phyloP scores from a whole-genome alignment of 1,140 invertebrate species.

The Drosophila varians region DNA sequence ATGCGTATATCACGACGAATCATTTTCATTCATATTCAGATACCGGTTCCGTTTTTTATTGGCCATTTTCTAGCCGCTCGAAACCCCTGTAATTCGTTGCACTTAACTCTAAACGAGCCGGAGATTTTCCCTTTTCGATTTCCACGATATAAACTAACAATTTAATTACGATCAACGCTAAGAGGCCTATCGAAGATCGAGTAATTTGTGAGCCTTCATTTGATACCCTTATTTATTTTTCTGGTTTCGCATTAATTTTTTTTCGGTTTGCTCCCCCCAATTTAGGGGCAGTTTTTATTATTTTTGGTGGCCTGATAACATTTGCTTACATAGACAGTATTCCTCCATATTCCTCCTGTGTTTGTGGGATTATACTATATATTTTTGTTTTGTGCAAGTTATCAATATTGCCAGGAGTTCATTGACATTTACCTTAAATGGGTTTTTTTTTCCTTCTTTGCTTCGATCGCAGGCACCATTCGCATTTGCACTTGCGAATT shows the following conservation, averaged over 20 bases:
- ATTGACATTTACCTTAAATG: conserved; percentile 40
- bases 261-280: background rate
- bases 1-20: conserved; percentile 29
- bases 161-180: background rate
- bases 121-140: background rate
- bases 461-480: background rate
- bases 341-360: background rate
- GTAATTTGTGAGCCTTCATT: background rate
- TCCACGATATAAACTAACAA: background rate
- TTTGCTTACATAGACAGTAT: conserved; percentile 18
- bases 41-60: conserved; percentile 27
- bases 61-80: background rate
- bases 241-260: background rate
- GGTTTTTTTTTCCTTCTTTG: background rate
- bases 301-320: conserved; percentile 44
- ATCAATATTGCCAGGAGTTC: conserved; percentile 51
- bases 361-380: conserved; percentile 15
- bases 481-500: background rate
- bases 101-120: background rate
- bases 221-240: background rate
- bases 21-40: conserved; percentile 39
- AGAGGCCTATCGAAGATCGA: background rate
- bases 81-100: background rate
- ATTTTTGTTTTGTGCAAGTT: conserved; percentile 43
- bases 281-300: background rate